Percentiles rank a stretch among this genome's conserved stretches.
phyloP scores from a whole-genome alignment of 2,888 invertebrate genomes.

The Catocala fraxini region DNA sequence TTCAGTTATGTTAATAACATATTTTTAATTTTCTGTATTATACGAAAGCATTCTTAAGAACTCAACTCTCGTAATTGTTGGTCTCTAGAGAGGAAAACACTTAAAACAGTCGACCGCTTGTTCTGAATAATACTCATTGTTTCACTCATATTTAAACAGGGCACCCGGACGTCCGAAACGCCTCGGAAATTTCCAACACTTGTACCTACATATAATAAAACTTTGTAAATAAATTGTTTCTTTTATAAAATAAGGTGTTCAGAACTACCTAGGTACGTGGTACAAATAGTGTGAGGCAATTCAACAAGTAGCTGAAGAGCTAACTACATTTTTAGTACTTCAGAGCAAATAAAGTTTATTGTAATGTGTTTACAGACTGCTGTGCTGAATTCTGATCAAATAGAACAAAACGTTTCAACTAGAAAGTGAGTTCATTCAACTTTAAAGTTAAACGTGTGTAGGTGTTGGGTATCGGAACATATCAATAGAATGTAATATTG shows the following conservation, averaged over 20 bases:
- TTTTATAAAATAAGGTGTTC: constrained; percentile 5
- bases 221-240: constrained; percentile 14
- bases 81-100: constrained; percentile 19
- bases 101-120: constrained; percentile 23
- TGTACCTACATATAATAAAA: constrained; percentile 17
- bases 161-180: constrained; percentile 1
- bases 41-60: background rate
- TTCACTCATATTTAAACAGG: constrained; percentile 31
- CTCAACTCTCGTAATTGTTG: constrained; percentile 12
- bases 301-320: constrained; percentile 27
- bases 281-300: constrained; percentile 20
- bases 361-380: background rate
- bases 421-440: background rate
- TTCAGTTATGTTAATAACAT: too few relatives aligned
- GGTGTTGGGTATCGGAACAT: too few relatives aligned
- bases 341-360: constrained; percentile 15
- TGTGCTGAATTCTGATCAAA: constrained; percentile 4
- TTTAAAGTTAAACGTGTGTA: background rate
- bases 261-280: constrained; percentile 12
- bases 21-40: too few relatives aligned
- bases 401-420: background rate
- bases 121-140: constrained; percentile 30
- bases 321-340: background rate
- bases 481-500: too few relatives aligned
- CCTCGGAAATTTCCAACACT: constrained; percentile 3